These are phyloP conservation scores for Mus minutoides DNA, from an alignment of 2,797 vertebrate genomes.

Conservation along the genomic window DNA sequence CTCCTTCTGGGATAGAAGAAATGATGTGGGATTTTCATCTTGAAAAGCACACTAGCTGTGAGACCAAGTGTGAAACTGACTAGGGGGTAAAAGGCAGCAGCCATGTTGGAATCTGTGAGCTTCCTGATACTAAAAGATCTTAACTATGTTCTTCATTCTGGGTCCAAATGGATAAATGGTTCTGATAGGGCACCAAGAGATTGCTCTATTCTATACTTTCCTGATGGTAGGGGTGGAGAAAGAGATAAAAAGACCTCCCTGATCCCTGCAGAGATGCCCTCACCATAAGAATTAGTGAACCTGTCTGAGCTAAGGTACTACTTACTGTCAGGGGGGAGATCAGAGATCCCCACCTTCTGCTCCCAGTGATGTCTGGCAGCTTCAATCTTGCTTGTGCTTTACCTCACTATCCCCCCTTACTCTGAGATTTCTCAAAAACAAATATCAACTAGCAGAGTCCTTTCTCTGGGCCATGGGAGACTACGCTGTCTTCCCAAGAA, in stretches of 20 bases:
- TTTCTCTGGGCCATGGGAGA: neutral
- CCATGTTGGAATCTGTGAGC: neutral
- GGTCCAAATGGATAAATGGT: neutral
- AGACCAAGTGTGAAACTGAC: conserved; percentile 38
- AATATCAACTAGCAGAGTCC: conserved; percentile 3
- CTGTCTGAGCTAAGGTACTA: neutral
- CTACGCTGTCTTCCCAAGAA: neutral
- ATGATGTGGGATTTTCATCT: conserved; percentile 40
- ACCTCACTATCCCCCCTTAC: neutral
- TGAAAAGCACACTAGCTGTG: neutral
- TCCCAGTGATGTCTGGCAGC: neutral
- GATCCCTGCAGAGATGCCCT: neutral
- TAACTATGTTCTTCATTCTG: neutral
- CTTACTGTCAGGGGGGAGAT: neutral
- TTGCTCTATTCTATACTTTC: neutral
- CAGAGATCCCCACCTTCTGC: neutral
- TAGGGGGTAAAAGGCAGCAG: conserved; percentile 33
- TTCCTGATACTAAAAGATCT: neutral
- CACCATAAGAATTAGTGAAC: neutral
- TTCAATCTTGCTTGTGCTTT: neutral
- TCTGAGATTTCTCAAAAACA: conserved; percentile 34
- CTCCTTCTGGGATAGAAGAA: neutral
- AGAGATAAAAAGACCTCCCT: conserved; percentile 19
- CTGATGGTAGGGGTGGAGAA: neutral
- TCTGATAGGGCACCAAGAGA: neutral